Base-by-base conservation (phyloP, 2,797 vertebrate species). In the Atherinosoma microstoma region DNA sequence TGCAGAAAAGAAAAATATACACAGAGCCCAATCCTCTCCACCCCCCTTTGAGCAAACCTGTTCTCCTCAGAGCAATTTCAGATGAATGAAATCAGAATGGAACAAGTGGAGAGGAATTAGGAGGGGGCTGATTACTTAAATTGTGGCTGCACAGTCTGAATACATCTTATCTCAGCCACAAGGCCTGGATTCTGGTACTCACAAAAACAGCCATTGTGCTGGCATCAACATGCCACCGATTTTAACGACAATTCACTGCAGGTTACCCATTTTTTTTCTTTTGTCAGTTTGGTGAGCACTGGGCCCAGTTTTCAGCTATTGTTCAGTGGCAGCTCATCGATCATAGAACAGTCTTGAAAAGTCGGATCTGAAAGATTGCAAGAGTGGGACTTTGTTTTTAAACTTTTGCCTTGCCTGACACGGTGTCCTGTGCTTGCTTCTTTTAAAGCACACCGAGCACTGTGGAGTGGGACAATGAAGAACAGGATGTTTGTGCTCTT, bases 1-100 rank as follows among this genome's bases (percentile, higher is more conserved):
- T 57, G 53, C 66, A 38, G 32, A 85, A 75, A 73, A 65, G 76
- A 62, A 72, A 75, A 78, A 71, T 65, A 74, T 40, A 66, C 64
- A 68, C 73, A 64, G 64, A 84, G 68, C 61, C 76, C 77, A 80
- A 89, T 83, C 81, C 34, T 65, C 67, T 74, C 56, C 79, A 70
- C 69, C 63, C 75, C 80, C 69, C 69, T 77, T 76, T 15, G 34
- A 67, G 73, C 63, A 83, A 76, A 88, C 83, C 69, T 73, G 78
- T 78, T 86, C 81, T 79, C 66, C 78, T 81, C 76, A 78, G 75
- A 89, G 87, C 79, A 82, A 90, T 87, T 88, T 36, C 51, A 78
- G 81, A 91, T 90, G 86, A 93, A 91, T 87, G 79, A 84, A 91
- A 91, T 89, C 76, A 87, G 83, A 87, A 76, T 66, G 32, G 77